Conservation (phyloP, 2,113 vertebrate species). For the Nothocercus julius region DNA sequence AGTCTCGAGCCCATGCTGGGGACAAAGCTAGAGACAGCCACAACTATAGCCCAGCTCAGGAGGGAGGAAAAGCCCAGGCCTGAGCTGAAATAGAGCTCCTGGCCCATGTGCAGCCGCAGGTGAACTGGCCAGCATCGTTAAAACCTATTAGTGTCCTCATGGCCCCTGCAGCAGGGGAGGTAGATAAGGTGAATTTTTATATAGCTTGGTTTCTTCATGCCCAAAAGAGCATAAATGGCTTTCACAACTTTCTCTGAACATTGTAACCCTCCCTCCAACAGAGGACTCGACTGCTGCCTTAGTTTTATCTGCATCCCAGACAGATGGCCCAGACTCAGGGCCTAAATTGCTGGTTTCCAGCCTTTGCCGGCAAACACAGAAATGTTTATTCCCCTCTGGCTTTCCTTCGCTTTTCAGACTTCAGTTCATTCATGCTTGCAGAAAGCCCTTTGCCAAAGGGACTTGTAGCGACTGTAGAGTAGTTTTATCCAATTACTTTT, state of each 20-base stretch:
- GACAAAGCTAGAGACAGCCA: background rate
- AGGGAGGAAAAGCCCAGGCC: accelerated
- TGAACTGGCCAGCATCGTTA: background rate
- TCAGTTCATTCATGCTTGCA: background rate
- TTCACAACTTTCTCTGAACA: background rate
- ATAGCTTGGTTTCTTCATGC: background rate
- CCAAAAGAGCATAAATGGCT: background rate
- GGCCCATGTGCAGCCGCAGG: background rate
- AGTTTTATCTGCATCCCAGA: background rate
- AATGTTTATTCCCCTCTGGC: background rate
- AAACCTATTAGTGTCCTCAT: background rate
- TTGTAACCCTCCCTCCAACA: background rate
- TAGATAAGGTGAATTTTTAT: background rate
- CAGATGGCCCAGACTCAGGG: background rate
- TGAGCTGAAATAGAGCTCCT: background rate
- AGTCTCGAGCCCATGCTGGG: too few relatives aligned
- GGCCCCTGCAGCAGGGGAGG: background rate
- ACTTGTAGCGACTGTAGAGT: accelerated
- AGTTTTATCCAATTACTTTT: slow-evolving; percentile 9
- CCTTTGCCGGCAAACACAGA: background rate
- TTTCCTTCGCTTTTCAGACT: background rate
- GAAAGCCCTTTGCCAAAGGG: background rate
- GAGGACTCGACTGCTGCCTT: background rate
- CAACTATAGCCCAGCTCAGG: accelerated
- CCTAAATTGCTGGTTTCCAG: background rate